phyloP scores from a whole-genome alignment of 92 coral and sea anemone genomes.

The Anthopleura xanthogrammica region DNA sequence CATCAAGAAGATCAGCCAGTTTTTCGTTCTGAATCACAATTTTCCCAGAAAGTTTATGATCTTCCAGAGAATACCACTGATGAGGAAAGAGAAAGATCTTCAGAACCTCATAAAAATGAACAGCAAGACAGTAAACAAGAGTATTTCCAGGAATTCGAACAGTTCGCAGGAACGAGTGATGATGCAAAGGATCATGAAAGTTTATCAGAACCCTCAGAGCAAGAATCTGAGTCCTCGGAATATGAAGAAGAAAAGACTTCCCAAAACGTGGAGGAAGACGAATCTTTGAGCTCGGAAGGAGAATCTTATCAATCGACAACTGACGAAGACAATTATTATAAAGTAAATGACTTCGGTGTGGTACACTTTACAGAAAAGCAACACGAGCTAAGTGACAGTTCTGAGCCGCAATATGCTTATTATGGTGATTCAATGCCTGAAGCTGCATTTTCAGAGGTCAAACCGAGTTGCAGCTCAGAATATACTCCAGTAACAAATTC shows the following conservation, averaged over 20 bases:
- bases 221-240: neutral
- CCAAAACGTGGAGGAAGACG: neutral
- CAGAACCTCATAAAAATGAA: too few relatives aligned
- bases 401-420: neutral
- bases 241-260: neutral
- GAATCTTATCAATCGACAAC: neutral
- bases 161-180: too few relatives aligned
- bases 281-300: neutral
- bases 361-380: too few relatives aligned
- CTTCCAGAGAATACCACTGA: too few relatives aligned
- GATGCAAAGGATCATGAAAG: neutral
- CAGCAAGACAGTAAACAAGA: too few relatives aligned
- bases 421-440: neutral
- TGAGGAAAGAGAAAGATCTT: too few relatives aligned
- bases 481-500: neutral
- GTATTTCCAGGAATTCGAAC: too few relatives aligned
- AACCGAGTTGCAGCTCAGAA: neutral
- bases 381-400: neutral
- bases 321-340: neutral
- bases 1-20: neutral
- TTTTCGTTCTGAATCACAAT: neutral
- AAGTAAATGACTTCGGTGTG: neutral
- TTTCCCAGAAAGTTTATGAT: neutral
- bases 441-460: neutral
- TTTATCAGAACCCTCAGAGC: neutral